Base-by-base conservation (phyloP, 2,888 invertebrate species). In the Antitype chi region DNA sequence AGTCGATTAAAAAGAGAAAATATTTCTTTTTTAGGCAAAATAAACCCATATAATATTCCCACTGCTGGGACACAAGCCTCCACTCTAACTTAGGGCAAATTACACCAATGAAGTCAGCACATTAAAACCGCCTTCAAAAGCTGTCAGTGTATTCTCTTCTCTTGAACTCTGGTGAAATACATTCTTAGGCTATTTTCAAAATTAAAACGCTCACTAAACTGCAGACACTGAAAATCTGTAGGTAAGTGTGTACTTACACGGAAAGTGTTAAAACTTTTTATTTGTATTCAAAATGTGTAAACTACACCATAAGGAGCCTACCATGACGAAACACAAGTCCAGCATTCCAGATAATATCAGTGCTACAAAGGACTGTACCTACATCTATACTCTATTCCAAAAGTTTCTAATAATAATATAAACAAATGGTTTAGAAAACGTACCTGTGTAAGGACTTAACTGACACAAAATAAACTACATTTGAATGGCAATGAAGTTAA, bases 291-390 rank as follows among this genome's bases (percentile, higher is more conserved):
- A 28, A 28, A 28, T 28, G 28, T 52, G 49, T 52, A 2, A 28
- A 28, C 23, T 67, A 25, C 28, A 74, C 55, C 70, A 59, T 64
- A 43, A 49, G 5, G 20, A 72, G 32, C 25, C 60, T 62, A 66
- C 49, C 70, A 79, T 67, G 62, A 70, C 80, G 52, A 72, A 43
- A 63, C 53, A n/a, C n/a, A n/a, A n/a, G 53, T 64, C 49, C 68
- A 38, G 38, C 38, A 64, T 70, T 53, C 23, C 38, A 66, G 73
- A 73, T 81, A 32, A 55, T 75, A 85, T 80, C 77, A 71, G 49
- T 23, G 25, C 38, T n/a, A 63, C 74, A 73, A 76, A 73, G 76
- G 78, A 76, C 55, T 74, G 67, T 70, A 55, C 23, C n/a, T 47
- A 59, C n/a, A 60, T 28, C 15, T 66, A 15, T 28, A 20, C 2